A percentile compares a stretch with the other conserved stretches of the same genome.
Conservation (phyloP, 2,888 invertebrate species). For the Polydrusus tereticollis region DNA sequence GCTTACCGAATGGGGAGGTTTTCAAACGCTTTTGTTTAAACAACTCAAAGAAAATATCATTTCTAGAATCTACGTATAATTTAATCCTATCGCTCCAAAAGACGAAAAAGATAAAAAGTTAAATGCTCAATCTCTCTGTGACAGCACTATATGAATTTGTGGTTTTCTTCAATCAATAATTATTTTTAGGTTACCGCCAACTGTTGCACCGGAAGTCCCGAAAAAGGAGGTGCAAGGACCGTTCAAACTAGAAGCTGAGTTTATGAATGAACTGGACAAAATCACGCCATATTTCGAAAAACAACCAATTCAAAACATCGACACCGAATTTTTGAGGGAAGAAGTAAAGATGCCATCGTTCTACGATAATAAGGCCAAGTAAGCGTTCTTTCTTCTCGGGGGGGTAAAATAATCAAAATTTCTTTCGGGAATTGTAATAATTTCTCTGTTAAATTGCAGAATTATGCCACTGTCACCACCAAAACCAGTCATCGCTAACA, state of each 20-base stretch:
- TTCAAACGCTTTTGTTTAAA: too few relatives aligned
- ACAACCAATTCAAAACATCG: conserved; percentile 62
- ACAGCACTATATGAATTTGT: too few relatives aligned
- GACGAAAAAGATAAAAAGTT: too few relatives aligned
- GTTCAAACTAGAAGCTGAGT: conserved; percentile 82
- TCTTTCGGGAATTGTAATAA: not conserved
- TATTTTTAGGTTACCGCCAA: conserved; percentile 42
- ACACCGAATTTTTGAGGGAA: conserved; percentile 63
- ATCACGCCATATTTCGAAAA: conserved; percentile 53
- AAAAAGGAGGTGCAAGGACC: conserved; percentile 75
- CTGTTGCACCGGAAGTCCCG: conserved; percentile 55
- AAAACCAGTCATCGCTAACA: conserved; percentile 51
- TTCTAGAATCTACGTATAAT: too few relatives aligned
- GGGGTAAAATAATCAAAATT: not conserved
- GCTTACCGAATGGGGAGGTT: too few relatives aligned
- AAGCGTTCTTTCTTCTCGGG: conserved; percentile 42
- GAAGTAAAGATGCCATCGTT: conserved; percentile 62
- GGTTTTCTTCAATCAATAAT: not conserved
- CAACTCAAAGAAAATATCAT: too few relatives aligned
- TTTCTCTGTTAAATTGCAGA: conserved; percentile 10
- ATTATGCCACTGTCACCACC: conserved; percentile 49
- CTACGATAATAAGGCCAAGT: conserved; percentile 61
- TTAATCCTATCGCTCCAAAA: too few relatives aligned
- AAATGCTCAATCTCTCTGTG: too few relatives aligned
- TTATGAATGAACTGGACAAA: conserved; percentile 78